These are phyloP conservation scores for Sebastes iracundus DNA, from an alignment of 2,797 vertebrate genomes.

Conservation along the genomic window DNA sequence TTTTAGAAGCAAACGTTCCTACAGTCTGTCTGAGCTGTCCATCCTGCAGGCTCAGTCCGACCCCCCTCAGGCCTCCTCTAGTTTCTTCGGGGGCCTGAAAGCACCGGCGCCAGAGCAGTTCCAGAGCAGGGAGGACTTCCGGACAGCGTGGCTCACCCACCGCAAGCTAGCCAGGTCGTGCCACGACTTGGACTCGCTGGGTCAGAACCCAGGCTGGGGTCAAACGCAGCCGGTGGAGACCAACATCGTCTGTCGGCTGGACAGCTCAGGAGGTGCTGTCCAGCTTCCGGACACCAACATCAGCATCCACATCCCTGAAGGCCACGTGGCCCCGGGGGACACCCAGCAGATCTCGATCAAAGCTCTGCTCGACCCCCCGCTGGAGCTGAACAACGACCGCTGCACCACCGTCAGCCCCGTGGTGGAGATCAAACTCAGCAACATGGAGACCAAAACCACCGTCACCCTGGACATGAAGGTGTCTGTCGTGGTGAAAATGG, in stretches of 20 bases:
- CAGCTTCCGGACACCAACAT: constrained; percentile 95
- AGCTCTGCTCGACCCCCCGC: constrained; percentile 91
- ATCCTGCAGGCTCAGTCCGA: constrained; percentile 90
- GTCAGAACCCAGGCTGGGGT: constrained; percentile 96
- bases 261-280: constrained; percentile 91
- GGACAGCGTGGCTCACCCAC: constrained; percentile 93
- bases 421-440: constrained; percentile 94
- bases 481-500: constrained; percentile 89
- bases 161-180: constrained; percentile 96
- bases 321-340: constrained; percentile 88
- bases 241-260: constrained; percentile 92
- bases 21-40: constrained; percentile 95
- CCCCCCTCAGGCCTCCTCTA: constrained; percentile 48
- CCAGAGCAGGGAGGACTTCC: constrained; percentile 95
- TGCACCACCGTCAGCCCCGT: constrained; percentile 93
- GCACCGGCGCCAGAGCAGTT: constrained; percentile 95
- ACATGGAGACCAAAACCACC: constrained; percentile 91
- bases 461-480: constrained; percentile 93
- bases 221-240: constrained; percentile 97
- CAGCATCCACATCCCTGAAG: constrained; percentile 90
- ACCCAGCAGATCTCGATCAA: constrained; percentile 94
- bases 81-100: constrained; percentile 91
- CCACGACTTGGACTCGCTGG: constrained; percentile 93
- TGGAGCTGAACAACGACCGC: constrained; percentile 93
- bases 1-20: constrained; percentile 96